These are phyloP conservation scores for Armadillidium nasatum DNA, from an alignment of 1,140 invertebrate genomes.

Conservation along the genomic window DNA sequence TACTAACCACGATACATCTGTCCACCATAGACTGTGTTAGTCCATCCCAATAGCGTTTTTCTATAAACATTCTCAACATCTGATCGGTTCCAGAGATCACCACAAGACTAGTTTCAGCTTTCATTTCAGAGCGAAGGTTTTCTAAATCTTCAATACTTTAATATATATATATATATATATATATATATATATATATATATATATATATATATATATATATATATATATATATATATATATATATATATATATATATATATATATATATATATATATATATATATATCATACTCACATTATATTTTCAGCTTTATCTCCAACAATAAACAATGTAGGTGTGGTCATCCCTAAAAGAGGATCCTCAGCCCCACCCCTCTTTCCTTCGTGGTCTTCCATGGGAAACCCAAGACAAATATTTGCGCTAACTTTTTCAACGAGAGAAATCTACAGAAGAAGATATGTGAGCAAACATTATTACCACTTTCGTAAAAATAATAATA, in stretches of 20 bases:
- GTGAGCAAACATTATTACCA: too few species aligned
- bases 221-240: background rate
- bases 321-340: slow-evolving; percentile 71
- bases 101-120: slow-evolving; percentile 68
- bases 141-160: background rate
- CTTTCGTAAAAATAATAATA: too few species aligned
- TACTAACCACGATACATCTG: slow-evolving; percentile 62
- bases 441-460: slow-evolving; percentile 44
- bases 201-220: background rate
- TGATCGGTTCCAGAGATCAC: slow-evolving; percentile 79
- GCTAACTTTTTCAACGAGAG: slow-evolving; percentile 56
- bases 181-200: background rate
- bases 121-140: slow-evolving; percentile 57
- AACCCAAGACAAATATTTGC: slow-evolving; percentile 76
- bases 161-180: too few species aligned
- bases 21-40: slow-evolving; percentile 80
- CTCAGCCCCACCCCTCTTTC: slow-evolving; percentile 69
- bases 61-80: slow-evolving; percentile 63
- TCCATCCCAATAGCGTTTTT: slow-evolving; percentile 65
- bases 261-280: background rate
- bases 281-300: slow-evolving; percentile 40
- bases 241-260: background rate
- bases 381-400: slow-evolving; percentile 68
- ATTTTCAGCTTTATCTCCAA: slow-evolving; percentile 67
- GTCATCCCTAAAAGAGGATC: slow-evolving; percentile 69